Evolutionary conservation across 1,140 invertebrate species (phyloP).

Genomic region (Pteromalus puparum): DNA sequence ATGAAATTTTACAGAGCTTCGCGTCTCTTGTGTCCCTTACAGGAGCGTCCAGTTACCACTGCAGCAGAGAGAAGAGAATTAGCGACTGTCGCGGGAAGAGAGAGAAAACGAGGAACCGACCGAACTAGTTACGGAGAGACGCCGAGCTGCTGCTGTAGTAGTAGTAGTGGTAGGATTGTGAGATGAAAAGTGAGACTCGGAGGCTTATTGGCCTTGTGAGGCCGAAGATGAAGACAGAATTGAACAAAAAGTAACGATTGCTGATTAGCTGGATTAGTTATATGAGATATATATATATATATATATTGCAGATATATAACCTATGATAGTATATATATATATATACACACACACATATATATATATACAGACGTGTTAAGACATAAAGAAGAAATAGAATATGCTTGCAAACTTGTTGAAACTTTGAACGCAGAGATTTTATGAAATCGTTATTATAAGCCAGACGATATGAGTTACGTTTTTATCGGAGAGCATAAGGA

Average conservation of each 20-base stretch:
- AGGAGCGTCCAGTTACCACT: constrained; percentile 42
- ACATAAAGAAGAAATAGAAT: background rate
- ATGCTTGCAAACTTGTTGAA: constrained; percentile 42
- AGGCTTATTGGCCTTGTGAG: background rate
- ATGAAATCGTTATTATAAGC: constrained; percentile 37
- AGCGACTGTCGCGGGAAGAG: background rate
- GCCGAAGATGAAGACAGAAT: background rate
- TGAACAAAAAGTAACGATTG: background rate
- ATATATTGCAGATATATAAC: constrained; percentile 19
- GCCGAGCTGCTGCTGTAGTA: background rate
- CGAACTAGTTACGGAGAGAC: background rate
- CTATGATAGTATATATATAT: background rate
- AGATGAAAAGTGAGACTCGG: constrained; percentile 42
- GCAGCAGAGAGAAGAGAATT: constrained; percentile 22
- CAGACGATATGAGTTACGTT: constrained; percentile 7
- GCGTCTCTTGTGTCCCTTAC: constrained; percentile 13
- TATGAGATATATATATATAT: constrained; percentile 6
- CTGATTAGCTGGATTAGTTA: background rate
- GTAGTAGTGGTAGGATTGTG: background rate
- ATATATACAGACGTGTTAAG: constrained; percentile 5
- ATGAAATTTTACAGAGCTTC: constrained; percentile 7
- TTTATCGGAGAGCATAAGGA: background rate
- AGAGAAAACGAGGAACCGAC: background rate
- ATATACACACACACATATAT: background rate
- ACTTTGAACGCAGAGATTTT: constrained; percentile 45